Evolutionary conservation across 2,888 invertebrate genomes (phyloP), one percentile per base, ranked within the genome.

Genomic region (Endomychus coccineus): DNA sequence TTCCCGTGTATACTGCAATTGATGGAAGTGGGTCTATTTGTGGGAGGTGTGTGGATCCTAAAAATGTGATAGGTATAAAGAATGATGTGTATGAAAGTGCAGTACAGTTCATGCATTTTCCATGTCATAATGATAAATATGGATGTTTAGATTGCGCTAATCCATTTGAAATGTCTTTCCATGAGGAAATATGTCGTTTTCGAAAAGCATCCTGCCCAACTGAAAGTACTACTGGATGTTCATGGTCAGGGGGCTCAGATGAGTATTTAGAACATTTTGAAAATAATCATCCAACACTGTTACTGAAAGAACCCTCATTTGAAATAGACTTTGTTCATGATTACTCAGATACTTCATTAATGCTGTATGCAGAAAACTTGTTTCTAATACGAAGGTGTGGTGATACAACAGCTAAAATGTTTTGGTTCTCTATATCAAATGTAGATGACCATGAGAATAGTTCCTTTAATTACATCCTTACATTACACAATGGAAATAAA

Each of bases 291-390:
- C 46, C 50, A 2, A 37, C 43, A 4, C 48, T 53, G 25, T 41
- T 58, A n/a, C 34, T 61, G 27, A 49, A 45, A 21, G 46, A 55
- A 23, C 40, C 46, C 2, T 43, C 44, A 19, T 56, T 62, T 39
- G 61, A 62, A 45, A 27, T 63, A 6, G 54, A 61, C 50, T 52
- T 61, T 25, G 27, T 59, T 5, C 53, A 54, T 34, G 51, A 43
- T 12, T 55, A 59, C 32, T 52, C 51, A 14, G 56, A 54, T 35
- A 52, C 54, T 42, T 58, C 52, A 45, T 32, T 62, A 7, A 36
- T 59, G 19, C 43, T 47, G 2, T 49, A 49, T 41, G 42, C 45
- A 9, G 56, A 56, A 11, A 49, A 53, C 14, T 37, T 57, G 6
- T 62, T 54, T 46, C 30, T 57, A n/a, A 47, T 58, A 2, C 52